Conservation (phyloP, 2,888 invertebrate species). For the Polietes domitor region DNA sequence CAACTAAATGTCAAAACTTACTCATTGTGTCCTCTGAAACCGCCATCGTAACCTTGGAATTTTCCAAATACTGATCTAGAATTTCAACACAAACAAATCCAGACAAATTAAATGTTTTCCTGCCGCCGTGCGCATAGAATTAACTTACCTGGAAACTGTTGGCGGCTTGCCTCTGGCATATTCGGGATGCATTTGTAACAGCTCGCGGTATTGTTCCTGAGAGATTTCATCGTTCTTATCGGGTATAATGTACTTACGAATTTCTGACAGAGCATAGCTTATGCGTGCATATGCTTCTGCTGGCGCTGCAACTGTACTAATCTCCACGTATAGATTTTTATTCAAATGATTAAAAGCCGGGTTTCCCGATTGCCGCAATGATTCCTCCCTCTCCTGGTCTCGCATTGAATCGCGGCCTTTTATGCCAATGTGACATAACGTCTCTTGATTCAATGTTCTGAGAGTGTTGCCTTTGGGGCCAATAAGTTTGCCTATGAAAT, state of each 20-base stretch:
- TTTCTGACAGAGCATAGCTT: constrained; percentile 90
- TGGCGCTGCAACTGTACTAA: constrained; percentile 92
- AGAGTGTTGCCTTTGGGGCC: constrained; percentile 96
- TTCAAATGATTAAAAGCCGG: constrained; percentile 93
- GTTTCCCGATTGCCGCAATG: constrained; percentile 89
- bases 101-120: background rate
- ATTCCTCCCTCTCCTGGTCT: constrained; percentile 91
- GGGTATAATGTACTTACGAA: constrained; percentile 82
- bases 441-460: constrained; percentile 95
- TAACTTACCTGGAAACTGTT: background rate
- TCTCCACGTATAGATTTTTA: constrained; percentile 93
- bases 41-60: background rate
- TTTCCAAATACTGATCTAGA: constrained; percentile 18
- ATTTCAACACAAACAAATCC: background rate
- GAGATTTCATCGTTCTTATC: constrained; percentile 32
- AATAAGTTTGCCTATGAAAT: constrained; percentile 95
- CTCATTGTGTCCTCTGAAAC: background rate
- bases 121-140: background rate
- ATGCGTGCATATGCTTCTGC: constrained; percentile 92
- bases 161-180: background rate
- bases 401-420: constrained; percentile 95
- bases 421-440: constrained; percentile 96
- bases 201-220: constrained; percentile 27
- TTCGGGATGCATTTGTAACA: constrained; percentile 7
- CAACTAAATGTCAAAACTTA: background rate